phyloP scores from a whole-genome alignment of 2,888 invertebrate genomes.

The Dynastes hyllus region DNA sequence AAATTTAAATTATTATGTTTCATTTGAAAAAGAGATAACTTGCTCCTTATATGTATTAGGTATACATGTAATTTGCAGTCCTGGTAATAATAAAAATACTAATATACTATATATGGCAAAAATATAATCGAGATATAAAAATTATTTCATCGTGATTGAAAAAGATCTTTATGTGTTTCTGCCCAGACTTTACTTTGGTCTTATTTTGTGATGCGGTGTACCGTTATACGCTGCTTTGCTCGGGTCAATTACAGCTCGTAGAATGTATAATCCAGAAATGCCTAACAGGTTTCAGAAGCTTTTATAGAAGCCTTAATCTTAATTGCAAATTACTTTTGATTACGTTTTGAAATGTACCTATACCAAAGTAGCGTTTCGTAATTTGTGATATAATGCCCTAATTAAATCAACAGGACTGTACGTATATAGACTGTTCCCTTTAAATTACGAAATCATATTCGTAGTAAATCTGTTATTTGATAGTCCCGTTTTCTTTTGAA shows the following conservation, averaged over 20 bases:
- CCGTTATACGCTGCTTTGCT: slow-evolving; percentile 10
- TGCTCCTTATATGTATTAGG: too few relatives aligned
- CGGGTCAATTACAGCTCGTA: slow-evolving; percentile 22
- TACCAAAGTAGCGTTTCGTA: neutral
- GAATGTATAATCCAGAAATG: slow-evolving; percentile 20
- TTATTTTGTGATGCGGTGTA: slow-evolving; percentile 2
- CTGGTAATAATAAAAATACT: too few relatives aligned
- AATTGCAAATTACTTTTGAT: slow-evolving; percentile 39
- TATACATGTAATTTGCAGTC: too few relatives aligned
- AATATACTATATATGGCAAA: too few relatives aligned
- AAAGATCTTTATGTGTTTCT: neutral
- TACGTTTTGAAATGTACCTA: neutral
- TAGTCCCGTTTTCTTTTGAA: too few relatives aligned
- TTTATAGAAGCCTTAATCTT: slow-evolving; percentile 23
- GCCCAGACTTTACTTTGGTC: neutral
- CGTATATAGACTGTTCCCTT: neutral
- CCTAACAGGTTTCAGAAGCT: slow-evolving; percentile 28
- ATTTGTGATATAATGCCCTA: slow-evolving; percentile 12
- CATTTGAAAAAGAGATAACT: too few relatives aligned
- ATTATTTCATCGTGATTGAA: neutral
- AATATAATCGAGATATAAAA: too few relatives aligned
- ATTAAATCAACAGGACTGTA: neutral
- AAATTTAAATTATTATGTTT: too few relatives aligned
- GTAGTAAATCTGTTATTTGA: too few relatives aligned
- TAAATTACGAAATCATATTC: neutral